phyloP scores from a whole-genome alignment of 2,797 vertebrate genomes.

The Allobates femoralis region DNA sequence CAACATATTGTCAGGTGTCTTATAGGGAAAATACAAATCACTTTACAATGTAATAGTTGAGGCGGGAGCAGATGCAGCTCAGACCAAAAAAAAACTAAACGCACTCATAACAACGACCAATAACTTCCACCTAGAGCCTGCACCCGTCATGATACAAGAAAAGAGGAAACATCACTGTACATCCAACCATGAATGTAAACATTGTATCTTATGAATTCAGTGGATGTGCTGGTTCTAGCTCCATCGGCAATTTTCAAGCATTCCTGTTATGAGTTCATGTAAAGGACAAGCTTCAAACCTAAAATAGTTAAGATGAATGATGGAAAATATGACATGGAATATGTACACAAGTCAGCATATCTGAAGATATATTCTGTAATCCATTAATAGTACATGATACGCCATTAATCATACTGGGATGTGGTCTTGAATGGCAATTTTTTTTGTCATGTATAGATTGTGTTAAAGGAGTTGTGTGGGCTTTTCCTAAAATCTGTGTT shows the following conservation, averaged over 20 bases:
- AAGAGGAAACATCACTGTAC: not conserved
- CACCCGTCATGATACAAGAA: not conserved
- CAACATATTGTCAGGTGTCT: no score
- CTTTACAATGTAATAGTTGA: no score
- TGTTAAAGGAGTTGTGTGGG: no score
- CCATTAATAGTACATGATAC: not conserved
- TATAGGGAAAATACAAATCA: no score
- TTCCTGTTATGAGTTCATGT: conserved; percentile 22
- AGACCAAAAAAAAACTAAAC: no score
- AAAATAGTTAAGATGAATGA: conserved; percentile 13
- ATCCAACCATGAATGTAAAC: not conserved
- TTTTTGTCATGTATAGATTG: not conserved
- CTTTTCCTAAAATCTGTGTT: no score
- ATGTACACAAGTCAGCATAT: not conserved
- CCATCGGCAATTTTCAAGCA: not conserved
- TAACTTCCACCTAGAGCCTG: no score
- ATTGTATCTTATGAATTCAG: not conserved
- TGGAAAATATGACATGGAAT: conserved; percentile 8
- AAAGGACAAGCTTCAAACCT: conserved; percentile 22
- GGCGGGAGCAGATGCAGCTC: no score
- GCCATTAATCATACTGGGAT: not conserved
- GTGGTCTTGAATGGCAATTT: not conserved
- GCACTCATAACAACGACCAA: no score
- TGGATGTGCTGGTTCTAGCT: not conserved
- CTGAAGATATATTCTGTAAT: not conserved